Base-by-base conservation (phyloP, 2,113 vertebrate genomes). In the Rhizomys pruinosus region DNA sequence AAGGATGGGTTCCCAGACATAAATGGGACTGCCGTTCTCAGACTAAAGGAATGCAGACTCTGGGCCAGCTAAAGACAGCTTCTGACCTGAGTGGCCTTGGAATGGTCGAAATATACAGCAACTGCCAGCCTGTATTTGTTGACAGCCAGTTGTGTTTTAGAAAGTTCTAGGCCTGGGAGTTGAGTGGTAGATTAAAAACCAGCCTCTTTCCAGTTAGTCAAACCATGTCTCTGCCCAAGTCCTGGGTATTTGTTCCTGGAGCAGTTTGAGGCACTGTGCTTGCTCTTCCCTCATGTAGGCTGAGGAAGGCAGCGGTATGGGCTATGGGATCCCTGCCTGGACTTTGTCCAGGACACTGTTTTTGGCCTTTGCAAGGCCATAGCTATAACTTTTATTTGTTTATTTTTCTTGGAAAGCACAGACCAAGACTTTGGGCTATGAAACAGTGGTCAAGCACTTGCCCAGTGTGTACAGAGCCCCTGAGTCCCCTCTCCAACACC, bases 51-150 rank as follows among this genome's bases (percentile, higher is more conserved):
- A 84, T 25, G 10, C 9, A 2, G 22, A 39, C 22, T 86, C 25
- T 73, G 29, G 68, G 80, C 32, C 68, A 61, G 73, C 59, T 84
- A 52, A 87, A 80, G 87, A 84, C 66, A 93, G 82, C 55, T n/a
- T 76, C 78, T 87, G 92, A 73, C 90, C 85, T 17, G 68, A 52
- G 63, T 13, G 22, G 80, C 77, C 81, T 84, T 39, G 64, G 84
- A 69, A 57, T 57, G 5, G 27, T 32, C 42, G 73, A 84, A 63
- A 85, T 57, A 84, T 61, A 63, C 61, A 59, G 0, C 9, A 25
- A 37, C 73, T 86, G 85, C 57, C 47, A 23, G 69, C 86, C 73
- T 71, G 1, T 78, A 23, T 74, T 84, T 68, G 87, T 0, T 37
- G 88, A 84, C 13, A 76, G 78, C 47, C n/a, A 42, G 0, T 59